A percentile compares a stretch with the other conserved stretches of the same genome.
Evolutionary conservation across 2,888 invertebrate genomes (phyloP).

Genomic region (Metacarcinus magister): DNA sequence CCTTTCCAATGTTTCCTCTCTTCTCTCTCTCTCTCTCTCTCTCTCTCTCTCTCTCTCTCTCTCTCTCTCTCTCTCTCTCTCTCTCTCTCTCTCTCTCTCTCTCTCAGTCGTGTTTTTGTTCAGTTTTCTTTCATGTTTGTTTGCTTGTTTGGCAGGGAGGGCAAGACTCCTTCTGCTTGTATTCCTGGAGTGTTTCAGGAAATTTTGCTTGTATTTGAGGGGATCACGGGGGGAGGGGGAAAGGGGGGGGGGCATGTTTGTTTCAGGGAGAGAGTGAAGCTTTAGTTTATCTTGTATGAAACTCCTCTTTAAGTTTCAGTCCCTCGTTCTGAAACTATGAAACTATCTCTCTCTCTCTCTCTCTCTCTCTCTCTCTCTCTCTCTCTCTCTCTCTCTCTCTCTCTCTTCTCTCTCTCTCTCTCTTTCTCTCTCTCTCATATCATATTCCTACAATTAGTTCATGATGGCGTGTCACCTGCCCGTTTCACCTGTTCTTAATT

Average conservation of each 20-base stretch:
- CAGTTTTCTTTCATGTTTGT: too few species aligned
- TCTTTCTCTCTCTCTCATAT: neutral
- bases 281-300: neutral
- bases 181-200: neutral
- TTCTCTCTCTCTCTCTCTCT: slow-evolving; percentile 26
- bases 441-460: neutral
- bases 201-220: slow-evolving; percentile 15
- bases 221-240: neutral
- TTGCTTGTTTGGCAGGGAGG: neutral
- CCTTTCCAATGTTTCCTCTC: neutral
- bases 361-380: slow-evolving; percentile 14
- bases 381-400: neutral
- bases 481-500: neutral
- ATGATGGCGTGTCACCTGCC: neutral
- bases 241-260: neutral
- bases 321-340: neutral
- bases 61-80: slow-evolving; percentile 26
- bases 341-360: neutral
- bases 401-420: slow-evolving; percentile 18
- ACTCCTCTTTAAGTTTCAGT: neutral
- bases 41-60: slow-evolving; percentile 26
- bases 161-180: neutral
- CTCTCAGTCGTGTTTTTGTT: neutral
- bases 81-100: slow-evolving; percentile 4
- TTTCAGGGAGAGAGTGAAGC: neutral